phyloP scores from a whole-genome alignment of 1,140 invertebrate genomes.

The Conus betulinus region DNA sequence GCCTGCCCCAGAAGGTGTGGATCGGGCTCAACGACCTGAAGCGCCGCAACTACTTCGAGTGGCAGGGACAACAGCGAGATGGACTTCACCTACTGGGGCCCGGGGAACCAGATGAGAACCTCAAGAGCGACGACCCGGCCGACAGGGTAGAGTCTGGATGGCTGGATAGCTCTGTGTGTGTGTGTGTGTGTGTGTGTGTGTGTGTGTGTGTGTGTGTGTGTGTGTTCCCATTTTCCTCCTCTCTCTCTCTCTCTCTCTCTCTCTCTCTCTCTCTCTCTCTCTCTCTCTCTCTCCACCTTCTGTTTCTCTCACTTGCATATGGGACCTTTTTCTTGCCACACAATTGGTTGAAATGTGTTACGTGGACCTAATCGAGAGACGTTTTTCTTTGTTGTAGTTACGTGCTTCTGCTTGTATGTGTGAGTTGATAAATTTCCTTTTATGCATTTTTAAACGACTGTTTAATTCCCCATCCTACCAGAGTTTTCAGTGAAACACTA shows the following conservation, averaged over 20 bases:
- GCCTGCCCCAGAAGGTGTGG: constrained; percentile 24
- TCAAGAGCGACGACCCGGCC: constrained; percentile 7
- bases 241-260: not conserved
- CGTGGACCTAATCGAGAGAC: not conserved
- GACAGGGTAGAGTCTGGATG: constrained; percentile 12
- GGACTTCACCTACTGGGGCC: constrained; percentile 38
- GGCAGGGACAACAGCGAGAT: constrained; percentile 40
- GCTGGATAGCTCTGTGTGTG: not conserved
- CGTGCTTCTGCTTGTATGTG: not conserved
- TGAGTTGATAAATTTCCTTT: too few species aligned
- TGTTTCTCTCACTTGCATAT: not conserved
- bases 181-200: constrained; percentile 8
- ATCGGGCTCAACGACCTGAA: constrained; percentile 45
- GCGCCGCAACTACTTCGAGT: constrained; percentile 33
- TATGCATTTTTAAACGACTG: too few species aligned
- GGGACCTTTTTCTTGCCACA: too few species aligned
- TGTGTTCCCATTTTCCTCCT: not conserved
- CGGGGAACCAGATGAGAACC: constrained; percentile 38
- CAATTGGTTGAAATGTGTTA: too few species aligned
- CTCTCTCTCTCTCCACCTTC: constrained; percentile 1
- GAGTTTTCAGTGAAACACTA: too few species aligned
- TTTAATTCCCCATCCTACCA: too few species aligned
- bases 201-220: not conserved
- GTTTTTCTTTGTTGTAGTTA: not conserved
- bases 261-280: constrained; percentile 9